Evolutionary conservation across 2,797 vertebrate species (phyloP).

Genomic region (Hyperoplus immaculatus): DNA sequence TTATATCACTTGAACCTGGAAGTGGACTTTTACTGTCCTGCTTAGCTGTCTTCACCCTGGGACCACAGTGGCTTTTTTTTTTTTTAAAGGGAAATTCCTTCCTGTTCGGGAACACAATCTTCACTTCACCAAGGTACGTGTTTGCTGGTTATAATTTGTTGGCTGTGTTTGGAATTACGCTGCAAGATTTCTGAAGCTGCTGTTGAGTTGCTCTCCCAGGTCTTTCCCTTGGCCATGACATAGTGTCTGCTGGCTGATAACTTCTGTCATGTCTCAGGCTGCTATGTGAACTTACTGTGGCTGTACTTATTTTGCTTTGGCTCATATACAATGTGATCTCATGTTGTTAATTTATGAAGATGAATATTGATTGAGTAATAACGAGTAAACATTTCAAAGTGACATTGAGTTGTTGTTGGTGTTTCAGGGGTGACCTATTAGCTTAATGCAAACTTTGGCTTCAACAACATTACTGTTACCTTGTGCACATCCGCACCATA

Average conservation of each 20-base stretch:
- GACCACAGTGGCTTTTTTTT: not conserved
- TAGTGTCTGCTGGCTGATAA: conserved; percentile 18
- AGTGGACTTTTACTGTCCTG: not conserved
- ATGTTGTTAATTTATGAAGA: conserved; percentile 38
- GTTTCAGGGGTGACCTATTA: conserved; percentile 23
- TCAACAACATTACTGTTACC: conserved; percentile 10
- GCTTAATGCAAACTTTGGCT: conserved; percentile 25
- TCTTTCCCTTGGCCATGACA: conserved; percentile 6
- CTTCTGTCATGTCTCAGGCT: conserved; percentile 12
- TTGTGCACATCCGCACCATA: conserved; percentile 2
- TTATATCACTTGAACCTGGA: not conserved
- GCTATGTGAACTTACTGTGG: not conserved
- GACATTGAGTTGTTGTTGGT: conserved; percentile 14
- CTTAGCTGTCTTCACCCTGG: not conserved
- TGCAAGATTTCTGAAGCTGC: conserved; percentile 7
- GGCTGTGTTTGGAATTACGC: conserved; percentile 25
- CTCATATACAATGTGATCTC: conserved; percentile 20
- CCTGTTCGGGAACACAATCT: not conserved
- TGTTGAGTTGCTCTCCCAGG: conserved; percentile 30
- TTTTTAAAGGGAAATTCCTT: conserved; percentile 4
- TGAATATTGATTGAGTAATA: conserved; percentile 51
- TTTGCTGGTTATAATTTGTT: conserved; percentile 13
- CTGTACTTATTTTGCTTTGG: conserved; percentile 19
- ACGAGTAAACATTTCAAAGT: conserved; percentile 33
- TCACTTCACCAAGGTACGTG: conserved; percentile 19